Base-by-base conservation (phyloP, 2,113 vertebrate genomes). In the Gymnocephalus cernua region DNA sequence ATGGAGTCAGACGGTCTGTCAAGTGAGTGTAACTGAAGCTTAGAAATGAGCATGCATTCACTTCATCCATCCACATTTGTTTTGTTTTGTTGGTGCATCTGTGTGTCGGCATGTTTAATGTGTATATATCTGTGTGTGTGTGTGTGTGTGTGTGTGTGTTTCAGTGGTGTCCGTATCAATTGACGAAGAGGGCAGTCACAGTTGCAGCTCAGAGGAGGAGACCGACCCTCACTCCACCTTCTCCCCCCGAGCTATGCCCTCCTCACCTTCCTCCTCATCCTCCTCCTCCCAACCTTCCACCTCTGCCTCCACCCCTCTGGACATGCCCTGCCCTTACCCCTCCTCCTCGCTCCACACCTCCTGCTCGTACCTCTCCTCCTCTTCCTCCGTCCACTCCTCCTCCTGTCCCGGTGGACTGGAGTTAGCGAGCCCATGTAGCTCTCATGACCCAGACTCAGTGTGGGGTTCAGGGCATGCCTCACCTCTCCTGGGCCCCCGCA, bases 131-230 rank as follows among this genome's bases (percentile, higher is more conserved):
- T 87, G 59, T 82, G 27, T 80, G 14, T 44, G 56, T 87, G 66
- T 47, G 21, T 62, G 0, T 32, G 72, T 85, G 44, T 41, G 25
- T 63, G 1, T 35, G 74, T 86, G 45, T 89, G 86, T 95, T 82
- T 69, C 93, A 99, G 98, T 99, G 96, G 96, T 97, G 77, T 99
- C 97, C 0, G 96, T 98, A 86, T 97, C 95, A 38, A 96, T 98
- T 67, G 97, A 99, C 32, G 98, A 98, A 48, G 98, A 98, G 80
- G 95, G 87, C 12, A 95, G 96, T 86, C 96, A 95, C 85, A 95
- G 95, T 82, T 92, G 96, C 1, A 77, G 96, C 48, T 98, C 97
- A 0, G 97, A 98, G 90, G 97, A 98, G 18, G 98, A 98, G 67
- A 93, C 93, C 0, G 96, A 98, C 92, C 93, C 95, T 32, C 96